Evolutionary conservation across 2,888 invertebrate genomes (phyloP).

Genomic region (Epinotia bilunana): DNA sequence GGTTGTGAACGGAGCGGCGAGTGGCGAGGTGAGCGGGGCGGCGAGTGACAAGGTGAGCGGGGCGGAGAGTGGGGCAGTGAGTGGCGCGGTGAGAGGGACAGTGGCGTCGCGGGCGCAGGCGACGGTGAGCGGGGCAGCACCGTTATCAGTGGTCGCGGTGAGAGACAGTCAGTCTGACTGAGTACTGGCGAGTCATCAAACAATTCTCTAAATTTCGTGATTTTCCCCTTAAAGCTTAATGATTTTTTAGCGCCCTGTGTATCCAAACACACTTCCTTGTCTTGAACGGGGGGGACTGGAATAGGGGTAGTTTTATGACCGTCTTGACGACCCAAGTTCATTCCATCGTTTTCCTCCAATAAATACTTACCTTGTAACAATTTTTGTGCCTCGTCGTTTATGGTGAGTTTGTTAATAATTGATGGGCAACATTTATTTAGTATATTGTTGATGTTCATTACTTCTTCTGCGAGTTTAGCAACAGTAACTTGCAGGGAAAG

Average conservation of each 20-base stretch:
- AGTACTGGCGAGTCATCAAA: conserved; percentile 21
- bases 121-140: conserved; percentile 1
- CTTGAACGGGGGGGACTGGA: background rate
- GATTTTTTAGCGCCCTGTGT: background rate
- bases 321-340: background rate
- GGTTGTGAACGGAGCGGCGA: background rate
- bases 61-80: background rate
- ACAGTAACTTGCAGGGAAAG: conserved; percentile 52
- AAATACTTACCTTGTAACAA: background rate
- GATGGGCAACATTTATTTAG: conserved; percentile 45
- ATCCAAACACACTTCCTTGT: background rate
- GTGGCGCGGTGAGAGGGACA: background rate
- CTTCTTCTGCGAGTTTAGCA: conserved; percentile 52
- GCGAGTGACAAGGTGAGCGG: background rate
- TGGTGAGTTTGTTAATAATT: background rate
- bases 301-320: background rate
- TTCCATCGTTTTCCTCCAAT: background rate
- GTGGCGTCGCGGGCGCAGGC: background rate
- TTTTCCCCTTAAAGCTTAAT: conserved; percentile 6
- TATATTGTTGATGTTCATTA: conserved; percentile 53
- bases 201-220: conserved; percentile 27
- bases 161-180: background rate
- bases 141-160: background rate
- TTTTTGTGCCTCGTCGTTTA: conserved; percentile 1
- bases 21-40: background rate